These are phyloP conservation scores for Lepidurus arcticus DNA, from an alignment of 1,140 invertebrate genomes.

Conservation along the genomic window DNA sequence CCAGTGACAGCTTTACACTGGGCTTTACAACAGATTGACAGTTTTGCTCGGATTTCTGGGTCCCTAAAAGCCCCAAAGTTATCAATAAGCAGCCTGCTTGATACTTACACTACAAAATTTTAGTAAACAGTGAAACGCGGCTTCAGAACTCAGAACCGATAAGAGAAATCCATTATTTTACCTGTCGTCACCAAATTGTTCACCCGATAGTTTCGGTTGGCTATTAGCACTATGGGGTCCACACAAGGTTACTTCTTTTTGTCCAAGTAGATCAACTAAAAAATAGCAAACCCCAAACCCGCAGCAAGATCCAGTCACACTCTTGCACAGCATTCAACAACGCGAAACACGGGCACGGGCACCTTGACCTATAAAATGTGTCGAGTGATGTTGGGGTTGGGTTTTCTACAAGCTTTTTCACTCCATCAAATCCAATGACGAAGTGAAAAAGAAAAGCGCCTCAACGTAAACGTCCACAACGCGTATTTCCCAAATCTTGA, in stretches of 20 bases:
- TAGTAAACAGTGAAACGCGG: neutral
- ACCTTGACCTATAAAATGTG: slow-evolving; percentile 15
- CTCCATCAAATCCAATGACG: neutral
- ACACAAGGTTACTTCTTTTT: neutral
- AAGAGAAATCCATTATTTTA: neutral
- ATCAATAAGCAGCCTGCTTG: too few species aligned
- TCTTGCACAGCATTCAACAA: neutral
- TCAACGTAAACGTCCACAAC: neutral
- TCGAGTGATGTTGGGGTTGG: neutral
- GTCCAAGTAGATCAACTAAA: neutral
- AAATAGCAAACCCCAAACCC: neutral
- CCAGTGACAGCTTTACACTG: neutral
- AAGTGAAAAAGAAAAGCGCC: neutral
- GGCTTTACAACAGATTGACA: too few species aligned
- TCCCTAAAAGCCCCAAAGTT: too few species aligned
- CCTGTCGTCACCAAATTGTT: slow-evolving; percentile 18
- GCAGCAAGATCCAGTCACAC: neutral
- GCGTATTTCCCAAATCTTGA: neutral
- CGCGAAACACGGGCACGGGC: neutral
- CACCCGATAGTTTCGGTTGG: neutral
- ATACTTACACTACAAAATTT: neutral
- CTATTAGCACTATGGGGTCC: neutral
- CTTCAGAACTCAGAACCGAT: neutral
- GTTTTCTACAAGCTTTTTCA: neutral
- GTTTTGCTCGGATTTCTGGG: too few species aligned